Conservation (phyloP, 2,888 invertebrate species). For the Anagyrus pseudococci region DNA sequence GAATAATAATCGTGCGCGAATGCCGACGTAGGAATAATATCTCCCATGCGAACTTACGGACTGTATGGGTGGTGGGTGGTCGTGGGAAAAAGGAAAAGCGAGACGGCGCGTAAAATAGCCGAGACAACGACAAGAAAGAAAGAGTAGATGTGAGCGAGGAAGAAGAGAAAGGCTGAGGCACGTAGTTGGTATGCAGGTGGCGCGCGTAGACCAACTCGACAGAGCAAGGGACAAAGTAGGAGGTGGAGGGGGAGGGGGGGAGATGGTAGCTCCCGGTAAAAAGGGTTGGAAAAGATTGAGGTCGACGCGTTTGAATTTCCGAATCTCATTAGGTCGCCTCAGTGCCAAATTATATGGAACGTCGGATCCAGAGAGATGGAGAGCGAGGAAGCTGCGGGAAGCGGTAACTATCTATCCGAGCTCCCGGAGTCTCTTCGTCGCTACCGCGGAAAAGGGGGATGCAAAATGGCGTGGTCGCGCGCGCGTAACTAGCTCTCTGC, state of each 20-base stretch:
- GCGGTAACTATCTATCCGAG: constrained; percentile 10
- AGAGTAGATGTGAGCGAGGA: too few relatives aligned
- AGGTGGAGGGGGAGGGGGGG: neutral
- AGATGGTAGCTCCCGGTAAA: neutral
- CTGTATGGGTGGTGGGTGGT: too few relatives aligned
- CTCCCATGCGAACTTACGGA: too few relatives aligned
- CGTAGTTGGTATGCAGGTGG: constrained; percentile 6
- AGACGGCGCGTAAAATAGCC: too few relatives aligned
- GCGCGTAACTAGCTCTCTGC: constrained; percentile 6
- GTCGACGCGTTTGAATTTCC: constrained; percentile 34
- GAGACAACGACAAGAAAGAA: too few relatives aligned
- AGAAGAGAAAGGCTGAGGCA: too few relatives aligned
- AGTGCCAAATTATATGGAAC: constrained; percentile 28
- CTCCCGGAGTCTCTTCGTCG: constrained; percentile 4
- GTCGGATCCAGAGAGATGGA: constrained; percentile 8
- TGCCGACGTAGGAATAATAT: too few relatives aligned
- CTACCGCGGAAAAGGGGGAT: neutral
- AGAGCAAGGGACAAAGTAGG: too few relatives aligned
- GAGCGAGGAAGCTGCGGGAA: neutral
- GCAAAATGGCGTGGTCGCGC: neutral
- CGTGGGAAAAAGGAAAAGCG: too few relatives aligned
- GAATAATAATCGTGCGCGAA: too few relatives aligned
- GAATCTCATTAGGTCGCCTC: constrained; percentile 31
- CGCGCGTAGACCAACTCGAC: too few relatives aligned
- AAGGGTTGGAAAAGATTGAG: constrained; percentile 32